phyloP scores from a whole-genome alignment of 2,888 invertebrate genomes.

The Corythucha ciliata region DNA sequence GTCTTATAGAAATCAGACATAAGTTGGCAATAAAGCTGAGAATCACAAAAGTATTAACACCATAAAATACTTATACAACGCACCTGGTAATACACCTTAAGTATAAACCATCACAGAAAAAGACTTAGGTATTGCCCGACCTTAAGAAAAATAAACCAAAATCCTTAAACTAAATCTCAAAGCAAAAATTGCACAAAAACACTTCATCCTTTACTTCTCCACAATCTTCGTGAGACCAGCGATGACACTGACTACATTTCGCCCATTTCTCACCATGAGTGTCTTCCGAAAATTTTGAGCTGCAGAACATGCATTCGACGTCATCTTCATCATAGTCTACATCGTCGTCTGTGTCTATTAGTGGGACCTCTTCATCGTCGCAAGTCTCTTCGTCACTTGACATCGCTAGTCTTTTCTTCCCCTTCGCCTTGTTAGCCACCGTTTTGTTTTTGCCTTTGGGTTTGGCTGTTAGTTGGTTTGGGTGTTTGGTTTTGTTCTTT shows the following conservation, averaged over 20 bases:
- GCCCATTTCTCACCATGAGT: background rate
- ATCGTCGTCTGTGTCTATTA: background rate
- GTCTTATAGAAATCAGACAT: too few relatives aligned
- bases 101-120: too few relatives aligned
- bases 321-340: background rate
- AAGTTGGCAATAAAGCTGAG: too few relatives aligned
- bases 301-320: background rate
- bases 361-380: slow-evolving; percentile 1
- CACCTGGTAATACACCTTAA: too few relatives aligned
- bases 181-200: slow-evolving; percentile 19
- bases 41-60: too few relatives aligned
- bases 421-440: background rate
- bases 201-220: background rate
- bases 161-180: background rate
- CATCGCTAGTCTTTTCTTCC: background rate
- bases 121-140: too few relatives aligned
- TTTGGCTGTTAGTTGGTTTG: background rate
- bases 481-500: background rate
- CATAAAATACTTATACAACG: too few relatives aligned
- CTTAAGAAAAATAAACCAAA: background rate
- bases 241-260: background rate
- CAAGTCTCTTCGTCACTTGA: background rate
- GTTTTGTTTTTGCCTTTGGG: background rate
- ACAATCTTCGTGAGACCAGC: slow-evolving; percentile 6
- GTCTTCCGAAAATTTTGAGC: slow-evolving; percentile 4